A percentile compares a stretch with the other conserved stretches of the same genome.
Evolutionary conservation across 2,113 vertebrate genomes (phyloP).

Genomic region (Thamnaconus septentrionalis): DNA sequence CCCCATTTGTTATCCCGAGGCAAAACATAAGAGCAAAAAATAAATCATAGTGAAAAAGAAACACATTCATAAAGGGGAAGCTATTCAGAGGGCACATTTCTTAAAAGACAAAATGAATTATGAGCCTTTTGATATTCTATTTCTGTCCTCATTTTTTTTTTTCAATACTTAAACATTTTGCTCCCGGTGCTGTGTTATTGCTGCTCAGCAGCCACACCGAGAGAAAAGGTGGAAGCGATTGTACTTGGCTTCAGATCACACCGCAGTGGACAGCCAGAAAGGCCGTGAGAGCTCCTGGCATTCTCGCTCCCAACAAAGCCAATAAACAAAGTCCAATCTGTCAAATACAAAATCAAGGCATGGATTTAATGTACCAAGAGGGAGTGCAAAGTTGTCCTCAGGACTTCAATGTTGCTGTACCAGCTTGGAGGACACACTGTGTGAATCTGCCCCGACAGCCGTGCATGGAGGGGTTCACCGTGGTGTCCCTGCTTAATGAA

Average conservation of each 20-base stretch:
- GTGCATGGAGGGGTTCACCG: no score
- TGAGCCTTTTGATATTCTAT: conserved; percentile 27
- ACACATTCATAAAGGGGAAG: not conserved
- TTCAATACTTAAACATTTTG: conserved; percentile 53
- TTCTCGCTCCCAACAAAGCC: conserved; percentile 35
- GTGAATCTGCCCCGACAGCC: not conserved
- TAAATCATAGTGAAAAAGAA: not conserved
- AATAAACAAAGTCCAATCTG: conserved; percentile 40
- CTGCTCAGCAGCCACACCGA: conserved; percentile 24
- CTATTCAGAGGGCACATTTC: conserved; percentile 1
- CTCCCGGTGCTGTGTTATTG: conserved; percentile 14
- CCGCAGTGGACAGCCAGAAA: conserved; percentile 22
- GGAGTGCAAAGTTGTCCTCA: not conserved
- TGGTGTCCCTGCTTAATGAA: no score
- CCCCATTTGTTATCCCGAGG: not conserved
- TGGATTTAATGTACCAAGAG: conserved; percentile 17
- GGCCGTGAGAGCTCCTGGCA: conserved; percentile 30
- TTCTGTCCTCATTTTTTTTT: conserved; percentile 7
- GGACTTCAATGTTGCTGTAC: not conserved
- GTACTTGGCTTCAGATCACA: conserved; percentile 56
- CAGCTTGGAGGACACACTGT: not conserved
- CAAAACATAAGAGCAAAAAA: not conserved
- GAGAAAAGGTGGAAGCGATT: conserved; percentile 28
- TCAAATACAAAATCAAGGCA: conserved; percentile 21
- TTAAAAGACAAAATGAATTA: conserved; percentile 19